Percentiles rank a stretch among this genome's conserved stretches.
phyloP scores from a whole-genome alignment of 1,140 invertebrate genomes.

The Aphelenchoides avenae region DNA sequence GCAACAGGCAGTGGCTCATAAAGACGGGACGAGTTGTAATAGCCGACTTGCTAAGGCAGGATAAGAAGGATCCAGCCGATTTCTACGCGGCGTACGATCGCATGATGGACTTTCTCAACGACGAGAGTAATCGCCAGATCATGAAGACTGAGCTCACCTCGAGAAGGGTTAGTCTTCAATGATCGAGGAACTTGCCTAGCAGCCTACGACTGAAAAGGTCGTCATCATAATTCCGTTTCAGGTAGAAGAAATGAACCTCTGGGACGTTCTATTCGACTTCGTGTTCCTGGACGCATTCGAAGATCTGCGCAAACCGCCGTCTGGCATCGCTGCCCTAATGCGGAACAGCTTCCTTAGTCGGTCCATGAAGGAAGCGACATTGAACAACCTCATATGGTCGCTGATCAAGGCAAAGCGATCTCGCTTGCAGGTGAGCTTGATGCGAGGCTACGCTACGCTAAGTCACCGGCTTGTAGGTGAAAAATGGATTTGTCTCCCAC shows the following conservation, averaged over 20 bases:
- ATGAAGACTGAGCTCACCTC: slow-evolving; percentile 27
- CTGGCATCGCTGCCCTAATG: slow-evolving; percentile 34
- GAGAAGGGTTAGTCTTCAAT: slow-evolving; percentile 24
- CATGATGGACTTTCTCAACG: slow-evolving; percentile 38
- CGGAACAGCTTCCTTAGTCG: slow-evolving; percentile 30
- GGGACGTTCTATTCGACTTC: slow-evolving; percentile 47
- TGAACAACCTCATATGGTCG: slow-evolving; percentile 46
- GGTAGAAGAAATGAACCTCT: slow-evolving; percentile 40
- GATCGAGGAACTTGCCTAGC: slow-evolving; percentile 4
- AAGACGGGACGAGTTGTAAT: slow-evolving; percentile 36
- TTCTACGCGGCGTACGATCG: slow-evolving; percentile 39
- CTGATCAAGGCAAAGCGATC: slow-evolving; percentile 5
- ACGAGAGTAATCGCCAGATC: slow-evolving; percentile 34
- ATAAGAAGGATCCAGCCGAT: slow-evolving; percentile 40
- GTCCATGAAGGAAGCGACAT: slow-evolving; percentile 40
- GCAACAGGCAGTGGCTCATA: slow-evolving; percentile 34
- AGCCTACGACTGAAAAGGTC: slow-evolving; percentile 5
- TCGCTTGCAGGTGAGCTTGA: not conserved
- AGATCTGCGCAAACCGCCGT: slow-evolving; percentile 40
- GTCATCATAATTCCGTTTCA: slow-evolving; percentile 11
- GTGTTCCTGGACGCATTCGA: slow-evolving; percentile 40
- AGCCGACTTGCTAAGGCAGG: slow-evolving; percentile 40
- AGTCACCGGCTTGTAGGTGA: slow-evolving; percentile 23
- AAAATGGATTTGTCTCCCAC: slow-evolving; percentile 40
- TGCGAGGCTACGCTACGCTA: not conserved